These are phyloP conservation scores for Rhodophaea formosa DNA, from an alignment of 2,888 invertebrate species.

Conservation along the genomic window DNA sequence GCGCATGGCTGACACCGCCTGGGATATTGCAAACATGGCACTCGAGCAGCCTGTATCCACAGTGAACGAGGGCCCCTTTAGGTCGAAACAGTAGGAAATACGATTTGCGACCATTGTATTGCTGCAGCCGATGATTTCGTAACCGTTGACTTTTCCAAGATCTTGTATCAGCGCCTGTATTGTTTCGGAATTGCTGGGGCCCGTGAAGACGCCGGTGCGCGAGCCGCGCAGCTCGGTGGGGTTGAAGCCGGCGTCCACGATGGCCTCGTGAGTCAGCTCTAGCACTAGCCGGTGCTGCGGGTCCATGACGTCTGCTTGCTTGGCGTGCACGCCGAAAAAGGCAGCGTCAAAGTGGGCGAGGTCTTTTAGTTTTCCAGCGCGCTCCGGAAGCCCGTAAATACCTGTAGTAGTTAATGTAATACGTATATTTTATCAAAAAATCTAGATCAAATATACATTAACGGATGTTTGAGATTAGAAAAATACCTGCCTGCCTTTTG, in stretches of 20 bases:
- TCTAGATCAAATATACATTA: too few species aligned
- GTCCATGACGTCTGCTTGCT: slow-evolving; percentile 95
- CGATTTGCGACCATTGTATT: slow-evolving; percentile 98
- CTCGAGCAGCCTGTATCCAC: slow-evolving; percentile 99
- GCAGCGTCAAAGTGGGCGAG: slow-evolving; percentile 91
- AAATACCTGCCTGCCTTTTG: too few species aligned
- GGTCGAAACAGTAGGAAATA: slow-evolving; percentile 96
- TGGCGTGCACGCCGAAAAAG: slow-evolving; percentile 94
- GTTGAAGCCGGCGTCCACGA: slow-evolving; percentile 93
- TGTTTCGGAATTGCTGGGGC: slow-evolving; percentile 94
- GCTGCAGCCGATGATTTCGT: slow-evolving; percentile 96
- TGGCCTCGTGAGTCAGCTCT: slow-evolving; percentile 94
- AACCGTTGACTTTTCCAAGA: slow-evolving; percentile 93
- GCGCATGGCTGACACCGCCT: slow-evolving; percentile 90
- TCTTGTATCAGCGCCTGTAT: slow-evolving; percentile 93
- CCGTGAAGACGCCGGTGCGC: slow-evolving; percentile 96
- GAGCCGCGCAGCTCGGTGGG: slow-evolving; percentile 92
- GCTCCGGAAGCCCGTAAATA: slow-evolving; percentile 88
- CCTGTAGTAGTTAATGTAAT: slow-evolving; percentile 77
- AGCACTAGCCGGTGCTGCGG: slow-evolving; percentile 94
- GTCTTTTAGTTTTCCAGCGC: slow-evolving; percentile 92
- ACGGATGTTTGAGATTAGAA: too few species aligned
- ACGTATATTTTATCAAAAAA: too few species aligned
- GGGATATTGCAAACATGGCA: slow-evolving; percentile 94
- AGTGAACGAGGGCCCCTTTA: slow-evolving; percentile 96